Conservation (phyloP, 1,140 invertebrate species). For the Atta cephalotes region DNA sequence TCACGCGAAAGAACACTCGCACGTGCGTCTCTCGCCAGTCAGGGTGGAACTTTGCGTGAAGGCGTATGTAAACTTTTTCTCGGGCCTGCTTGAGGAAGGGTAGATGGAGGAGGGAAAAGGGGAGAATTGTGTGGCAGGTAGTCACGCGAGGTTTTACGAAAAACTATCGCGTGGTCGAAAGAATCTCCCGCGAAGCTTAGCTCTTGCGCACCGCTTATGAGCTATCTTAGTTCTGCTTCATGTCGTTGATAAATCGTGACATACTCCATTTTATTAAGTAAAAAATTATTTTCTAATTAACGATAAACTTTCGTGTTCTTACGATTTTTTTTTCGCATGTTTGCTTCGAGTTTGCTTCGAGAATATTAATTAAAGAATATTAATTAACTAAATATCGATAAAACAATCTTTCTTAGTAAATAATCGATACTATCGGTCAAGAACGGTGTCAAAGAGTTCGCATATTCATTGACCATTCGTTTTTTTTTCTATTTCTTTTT, state of each 20-base stretch:
- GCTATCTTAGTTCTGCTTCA: not conserved
- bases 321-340: no score
- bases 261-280: not conserved
- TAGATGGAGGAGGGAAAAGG: not conserved
- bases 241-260: constrained; percentile 34
- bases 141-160: constrained; percentile 65
- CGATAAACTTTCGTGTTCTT: not conserved
- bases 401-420: not conserved
- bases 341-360: not conserved
- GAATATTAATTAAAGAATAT: not conserved
- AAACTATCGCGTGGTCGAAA: constrained; percentile 64
- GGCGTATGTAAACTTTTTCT: constrained; percentile 56
- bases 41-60: constrained; percentile 50
- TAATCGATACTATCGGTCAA: not conserved
- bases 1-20: constrained; percentile 66
- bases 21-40: constrained; percentile 47
- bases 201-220: constrained; percentile 20
- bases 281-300: constrained; percentile 13
- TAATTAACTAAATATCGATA: not conserved
- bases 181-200: constrained; percentile 47
- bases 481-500: not conserved
- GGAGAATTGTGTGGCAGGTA: constrained; percentile 3
- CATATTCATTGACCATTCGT: not conserved
- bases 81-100: not conserved
- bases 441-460: not conserved